phyloP scores from a whole-genome alignment of 2,888 invertebrate species.

The Cephus runcator region DNA sequence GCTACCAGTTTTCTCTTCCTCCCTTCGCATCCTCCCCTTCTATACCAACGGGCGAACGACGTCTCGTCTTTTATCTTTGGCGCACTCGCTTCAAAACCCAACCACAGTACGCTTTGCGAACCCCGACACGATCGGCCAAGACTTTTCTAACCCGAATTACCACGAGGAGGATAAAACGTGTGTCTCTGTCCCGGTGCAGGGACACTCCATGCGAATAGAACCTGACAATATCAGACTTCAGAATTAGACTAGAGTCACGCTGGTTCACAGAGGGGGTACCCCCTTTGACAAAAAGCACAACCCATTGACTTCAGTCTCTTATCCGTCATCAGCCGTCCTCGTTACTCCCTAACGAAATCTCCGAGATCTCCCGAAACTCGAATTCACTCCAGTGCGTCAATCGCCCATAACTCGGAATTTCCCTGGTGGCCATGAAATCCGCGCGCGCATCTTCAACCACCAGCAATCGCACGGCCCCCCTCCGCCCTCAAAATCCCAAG shows the following conservation, averaged over 20 bases:
- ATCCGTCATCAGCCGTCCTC: neutral
- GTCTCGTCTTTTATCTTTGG: neutral
- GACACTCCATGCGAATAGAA: neutral
- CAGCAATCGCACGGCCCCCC: neutral
- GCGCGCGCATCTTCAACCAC: neutral
- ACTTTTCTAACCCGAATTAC: neutral
- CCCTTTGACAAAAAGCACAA: no score
- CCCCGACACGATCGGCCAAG: neutral
- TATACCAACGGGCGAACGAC: neutral
- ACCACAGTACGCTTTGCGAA: neutral
- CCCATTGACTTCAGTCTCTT: neutral
- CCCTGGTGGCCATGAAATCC: neutral
- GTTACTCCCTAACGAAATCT: neutral
- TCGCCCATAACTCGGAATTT: neutral
- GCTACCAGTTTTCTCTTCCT: neutral
- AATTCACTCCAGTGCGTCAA: neutral
- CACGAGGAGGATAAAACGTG: neutral
- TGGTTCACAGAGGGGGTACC: no score
- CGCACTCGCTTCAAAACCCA: neutral
- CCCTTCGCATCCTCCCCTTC: neutral
- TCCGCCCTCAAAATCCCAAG: neutral
- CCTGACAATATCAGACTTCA: neutral
- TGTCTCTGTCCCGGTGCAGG: neutral
- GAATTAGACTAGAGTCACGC: neutral
- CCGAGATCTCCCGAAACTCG: neutral